Percentiles rank a stretch among this genome's conserved stretches.
Evolutionary conservation across 2,888 invertebrate species (phyloP).

Genomic region (Ornithoptera alexandrae): DNA sequence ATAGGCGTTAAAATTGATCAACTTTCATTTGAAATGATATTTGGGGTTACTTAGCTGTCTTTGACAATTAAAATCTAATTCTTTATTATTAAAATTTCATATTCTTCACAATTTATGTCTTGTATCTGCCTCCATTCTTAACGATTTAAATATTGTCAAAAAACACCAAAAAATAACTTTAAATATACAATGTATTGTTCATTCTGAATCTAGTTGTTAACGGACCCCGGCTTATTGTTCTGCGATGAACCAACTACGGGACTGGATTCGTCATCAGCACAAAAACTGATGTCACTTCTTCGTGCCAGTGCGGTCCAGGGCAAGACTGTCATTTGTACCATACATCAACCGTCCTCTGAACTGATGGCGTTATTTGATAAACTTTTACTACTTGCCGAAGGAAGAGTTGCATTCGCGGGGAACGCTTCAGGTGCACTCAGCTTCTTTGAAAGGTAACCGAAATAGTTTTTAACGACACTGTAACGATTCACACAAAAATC

Average conservation of each 20-base stretch:
- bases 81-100: too few species aligned
- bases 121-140: too few species aligned
- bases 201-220: conserved; percentile 82
- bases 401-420: conserved; percentile 92
- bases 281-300: conserved; percentile 87
- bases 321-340: conserved; percentile 94
- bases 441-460: conserved; percentile 81
- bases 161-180: too few species aligned
- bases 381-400: conserved; percentile 90
- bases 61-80: too few species aligned
- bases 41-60: too few species aligned
- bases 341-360: conserved; percentile 96
- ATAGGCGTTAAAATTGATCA: too few species aligned
- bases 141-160: too few species aligned
- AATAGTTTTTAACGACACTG: too few species aligned
- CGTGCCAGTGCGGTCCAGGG: conserved; percentile 86
- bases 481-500: too few species aligned
- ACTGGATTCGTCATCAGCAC: conserved; percentile 94
- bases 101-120: too few species aligned
- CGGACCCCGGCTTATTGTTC: conserved; percentile 94
- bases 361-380: conserved; percentile 90
- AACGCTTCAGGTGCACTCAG: conserved; percentile 71
- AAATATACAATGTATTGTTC: too few species aligned
- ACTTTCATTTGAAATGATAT: too few species aligned
- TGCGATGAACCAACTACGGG: conserved; percentile 98